Evolutionary conservation across 2,888 invertebrate species (phyloP).

Genomic region (Allophyes oxyacanthae): DNA sequence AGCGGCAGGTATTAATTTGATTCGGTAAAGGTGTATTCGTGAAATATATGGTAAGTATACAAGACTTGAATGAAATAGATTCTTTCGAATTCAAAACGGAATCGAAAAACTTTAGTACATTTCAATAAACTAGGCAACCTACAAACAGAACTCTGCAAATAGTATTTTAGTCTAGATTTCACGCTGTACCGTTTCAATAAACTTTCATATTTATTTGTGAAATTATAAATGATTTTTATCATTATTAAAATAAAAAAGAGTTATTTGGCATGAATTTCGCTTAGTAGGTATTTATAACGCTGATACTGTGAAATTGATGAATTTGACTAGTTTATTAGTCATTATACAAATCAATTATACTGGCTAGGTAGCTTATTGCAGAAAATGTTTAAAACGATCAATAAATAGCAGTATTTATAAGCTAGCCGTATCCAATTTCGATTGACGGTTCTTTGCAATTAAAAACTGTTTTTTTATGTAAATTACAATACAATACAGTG

Average conservation of each 20-base stretch:
- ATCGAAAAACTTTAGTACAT: constrained; percentile 43
- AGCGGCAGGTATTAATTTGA: no score
- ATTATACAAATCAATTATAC: no score
- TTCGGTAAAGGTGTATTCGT: no score
- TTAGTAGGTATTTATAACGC: no score
- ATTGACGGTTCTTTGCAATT: constrained; percentile 40
- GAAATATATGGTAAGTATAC: no score
- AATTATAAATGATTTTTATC: constrained; percentile 2
- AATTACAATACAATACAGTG: constrained; percentile 46
- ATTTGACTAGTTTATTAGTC: constrained; percentile 11
- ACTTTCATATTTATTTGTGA: constrained; percentile 15
- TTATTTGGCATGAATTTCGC: no score
- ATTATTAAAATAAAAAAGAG: no score
- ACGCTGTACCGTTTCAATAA: constrained; percentile 2
- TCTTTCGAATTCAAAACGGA: constrained; percentile 27
- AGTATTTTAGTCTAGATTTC: constrained; percentile 33
- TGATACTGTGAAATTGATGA: no score
- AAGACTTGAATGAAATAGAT: neutral
- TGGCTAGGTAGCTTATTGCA: constrained; percentile 3
- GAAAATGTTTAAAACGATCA: no score
- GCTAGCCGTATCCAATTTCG: constrained; percentile 29
- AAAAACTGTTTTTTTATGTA: constrained; percentile 39
- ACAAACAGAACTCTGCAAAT: constrained; percentile 30
- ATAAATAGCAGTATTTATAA: constrained; percentile 4
- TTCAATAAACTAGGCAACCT: constrained; percentile 45